phyloP scores from a whole-genome alignment of 2,113 vertebrate species.

The Oplegnathus fasciatus region DNA sequence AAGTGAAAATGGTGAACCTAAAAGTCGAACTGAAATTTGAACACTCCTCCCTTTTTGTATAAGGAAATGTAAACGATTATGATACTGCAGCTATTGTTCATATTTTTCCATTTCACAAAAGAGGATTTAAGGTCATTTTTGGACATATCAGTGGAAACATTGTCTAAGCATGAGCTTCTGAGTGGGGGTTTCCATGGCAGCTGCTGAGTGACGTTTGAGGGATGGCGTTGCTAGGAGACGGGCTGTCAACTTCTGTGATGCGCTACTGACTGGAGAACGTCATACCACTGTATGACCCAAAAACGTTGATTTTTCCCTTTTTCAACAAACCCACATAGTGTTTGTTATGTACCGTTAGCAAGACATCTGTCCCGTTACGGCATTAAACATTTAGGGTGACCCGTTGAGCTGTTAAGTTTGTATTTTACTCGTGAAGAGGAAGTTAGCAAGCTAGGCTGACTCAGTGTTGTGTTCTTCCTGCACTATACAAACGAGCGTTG shows the following conservation, averaged over 20 bases:
- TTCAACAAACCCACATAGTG: background rate
- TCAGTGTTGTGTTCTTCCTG: background rate
- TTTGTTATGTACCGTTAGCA: background rate
- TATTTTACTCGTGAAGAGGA: background rate
- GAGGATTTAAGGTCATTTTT: background rate
- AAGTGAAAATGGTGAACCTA: background rate
- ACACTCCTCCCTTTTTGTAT: background rate
- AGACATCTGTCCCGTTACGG: background rate
- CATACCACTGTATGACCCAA: background rate
- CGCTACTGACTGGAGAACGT: background rate
- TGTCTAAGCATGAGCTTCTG: too few species aligned
- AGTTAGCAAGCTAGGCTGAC: background rate
- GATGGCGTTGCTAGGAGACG: background rate
- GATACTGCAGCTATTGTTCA: background rate
- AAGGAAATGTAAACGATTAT: background rate
- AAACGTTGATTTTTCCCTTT: background rate
- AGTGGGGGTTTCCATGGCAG: background rate
- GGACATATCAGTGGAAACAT: background rate
- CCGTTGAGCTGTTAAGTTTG: background rate
- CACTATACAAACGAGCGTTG: background rate
- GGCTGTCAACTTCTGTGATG: background rate
- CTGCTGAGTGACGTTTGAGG: background rate
- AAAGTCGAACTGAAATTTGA: background rate
- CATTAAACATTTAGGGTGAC: background rate
- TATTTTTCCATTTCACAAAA: constrained; percentile 2